Conservation (phyloP, 2,797 vertebrate genomes). For the Sorex maritimensis region DNA sequence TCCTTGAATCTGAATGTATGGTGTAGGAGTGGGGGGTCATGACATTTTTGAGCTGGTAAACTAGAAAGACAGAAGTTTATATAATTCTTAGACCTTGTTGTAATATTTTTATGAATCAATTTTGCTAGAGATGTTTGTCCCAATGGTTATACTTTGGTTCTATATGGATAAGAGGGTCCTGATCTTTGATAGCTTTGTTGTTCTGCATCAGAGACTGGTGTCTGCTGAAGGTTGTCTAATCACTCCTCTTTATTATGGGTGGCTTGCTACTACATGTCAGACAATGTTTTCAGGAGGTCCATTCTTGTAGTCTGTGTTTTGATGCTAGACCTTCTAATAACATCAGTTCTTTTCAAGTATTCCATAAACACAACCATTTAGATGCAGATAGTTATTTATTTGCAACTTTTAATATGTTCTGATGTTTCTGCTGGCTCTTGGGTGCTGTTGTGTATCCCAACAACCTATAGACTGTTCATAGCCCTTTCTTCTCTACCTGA, state of each 20-base stretch:
- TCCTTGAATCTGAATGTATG: neutral
- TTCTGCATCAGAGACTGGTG: neutral
- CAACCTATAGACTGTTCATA: neutral
- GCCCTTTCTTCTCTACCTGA: neutral
- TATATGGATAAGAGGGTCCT: neutral
- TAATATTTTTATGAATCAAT: neutral
- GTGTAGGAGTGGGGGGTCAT: too few relatives aligned
- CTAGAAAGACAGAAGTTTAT: neutral
- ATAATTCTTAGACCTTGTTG: too few relatives aligned
- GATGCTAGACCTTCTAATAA: neutral
- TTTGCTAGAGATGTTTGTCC: neutral
- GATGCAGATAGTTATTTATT: neutral
- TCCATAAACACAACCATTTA: too few relatives aligned
- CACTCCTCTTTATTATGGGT: neutral
- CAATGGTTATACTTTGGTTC: neutral
- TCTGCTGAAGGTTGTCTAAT: neutral
- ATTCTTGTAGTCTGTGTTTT: neutral
- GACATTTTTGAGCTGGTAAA: too few relatives aligned
- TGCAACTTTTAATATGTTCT: neutral
- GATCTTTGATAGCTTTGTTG: neutral
- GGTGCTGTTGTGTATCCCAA: neutral
- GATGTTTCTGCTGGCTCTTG: neutral
- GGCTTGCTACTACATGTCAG: neutral
- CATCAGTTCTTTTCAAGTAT: neutral
- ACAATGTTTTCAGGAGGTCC: neutral